Base-by-base conservation (phyloP, 2,888 invertebrate species). In the Scaeva pyrastri region DNA sequence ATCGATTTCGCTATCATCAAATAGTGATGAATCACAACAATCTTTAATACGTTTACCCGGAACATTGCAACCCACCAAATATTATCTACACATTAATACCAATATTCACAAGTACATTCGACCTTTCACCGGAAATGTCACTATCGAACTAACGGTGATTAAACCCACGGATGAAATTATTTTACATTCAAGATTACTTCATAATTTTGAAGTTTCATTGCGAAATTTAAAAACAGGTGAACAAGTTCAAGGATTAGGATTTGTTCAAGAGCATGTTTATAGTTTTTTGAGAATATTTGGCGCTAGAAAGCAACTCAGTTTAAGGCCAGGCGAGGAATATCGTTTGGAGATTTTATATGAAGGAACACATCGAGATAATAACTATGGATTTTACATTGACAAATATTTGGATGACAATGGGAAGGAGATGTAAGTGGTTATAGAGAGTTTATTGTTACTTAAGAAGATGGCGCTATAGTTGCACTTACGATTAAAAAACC, bases 331-430 rank as follows among this genome's bases (percentile, higher is more conserved):
- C 0, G 89, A 90, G 55, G 88, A 68, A 7, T 92, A 90, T 87
- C 91, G 90, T 2, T 75, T 92, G n/a, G 89, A 93, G 76, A 94
- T 96, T 82, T 90, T 92, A 0, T 97, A 94, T 88, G 90, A 90
- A 0, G 95, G 94, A 0, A 90, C 90, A 4, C 94, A 95, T 75
- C 94, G 94, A 45, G 93, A 93, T 14, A 94, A 94, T 48, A 93
- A 95, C 90, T 94, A 94, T 73, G 96, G 96, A 21, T 93, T 96
- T 26, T 95, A 95, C 88, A 92, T 94, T 31, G 94, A 95, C 41
- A 93, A 93, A 3, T 95, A 95, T 75, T 64, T 82, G 19, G 91
- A 93, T 52, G 88, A 88, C 23, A 43, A 88, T 8, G 92, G 88
- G 41, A 89, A 90, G 7, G 89, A 95, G n/a, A 89, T 89, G 92